phyloP scores from a whole-genome alignment of 2,888 invertebrate species.

The Drosophila vallismaia region DNA sequence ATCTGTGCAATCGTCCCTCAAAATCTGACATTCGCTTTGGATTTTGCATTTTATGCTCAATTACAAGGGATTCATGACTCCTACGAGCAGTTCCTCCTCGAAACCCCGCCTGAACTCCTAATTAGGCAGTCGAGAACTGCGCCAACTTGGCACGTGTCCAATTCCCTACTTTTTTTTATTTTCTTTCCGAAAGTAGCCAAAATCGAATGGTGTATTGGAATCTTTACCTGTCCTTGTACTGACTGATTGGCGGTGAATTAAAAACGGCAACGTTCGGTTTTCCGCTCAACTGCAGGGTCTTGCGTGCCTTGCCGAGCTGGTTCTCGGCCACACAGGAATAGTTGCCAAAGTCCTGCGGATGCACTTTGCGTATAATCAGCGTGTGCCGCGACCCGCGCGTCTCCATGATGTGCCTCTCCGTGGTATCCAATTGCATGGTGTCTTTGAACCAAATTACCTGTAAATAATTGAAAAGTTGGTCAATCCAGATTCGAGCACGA shows the following conservation, averaged over 20 bases:
- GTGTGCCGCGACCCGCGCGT: constrained; percentile 88
- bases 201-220: not conserved
- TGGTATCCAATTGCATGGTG: constrained; percentile 88
- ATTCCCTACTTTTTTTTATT: constrained; percentile 1
- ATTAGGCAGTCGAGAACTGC: constrained; percentile 22
- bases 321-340: constrained; percentile 89
- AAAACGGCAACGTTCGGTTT: constrained; percentile 88
- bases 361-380: constrained; percentile 88
- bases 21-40: constrained; percentile 44
- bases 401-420: constrained; percentile 88
- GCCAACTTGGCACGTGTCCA: constrained; percentile 10
- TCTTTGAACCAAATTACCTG: constrained; percentile 89
- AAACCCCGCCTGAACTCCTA: not conserved
- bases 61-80: constrained; percentile 4
- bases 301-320: constrained; percentile 87
- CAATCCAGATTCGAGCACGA: constrained; percentile 47
- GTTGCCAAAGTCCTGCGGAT: constrained; percentile 88
- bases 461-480: constrained; percentile 76
- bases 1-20: constrained; percentile 15
- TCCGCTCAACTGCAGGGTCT: constrained; percentile 88
- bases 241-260: constrained; percentile 87
- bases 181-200: not conserved
- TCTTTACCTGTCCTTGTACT: constrained; percentile 84
- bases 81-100: not conserved
- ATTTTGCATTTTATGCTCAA: constrained; percentile 43